Base-by-base conservation (phyloP, 2,888 invertebrate species). In the Sclerodermus sp. region DNA sequence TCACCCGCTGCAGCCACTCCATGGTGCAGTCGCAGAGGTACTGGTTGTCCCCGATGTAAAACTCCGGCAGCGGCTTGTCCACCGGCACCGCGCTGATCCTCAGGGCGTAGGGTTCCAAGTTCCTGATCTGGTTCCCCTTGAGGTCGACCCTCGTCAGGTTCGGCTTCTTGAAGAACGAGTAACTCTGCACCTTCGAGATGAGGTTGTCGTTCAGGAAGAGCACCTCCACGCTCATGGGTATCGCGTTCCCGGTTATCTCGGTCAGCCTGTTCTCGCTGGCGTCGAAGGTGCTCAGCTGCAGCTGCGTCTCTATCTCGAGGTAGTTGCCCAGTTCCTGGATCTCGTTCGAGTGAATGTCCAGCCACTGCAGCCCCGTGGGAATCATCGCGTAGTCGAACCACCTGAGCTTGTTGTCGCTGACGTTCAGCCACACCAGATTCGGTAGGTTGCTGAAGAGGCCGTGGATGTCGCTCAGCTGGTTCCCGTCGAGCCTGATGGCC, bases 11-110 rank as follows among this genome's bases (percentile, higher is more conserved):
- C 62, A 93, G 78, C 93, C 93, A 94, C 74, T 91, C 91, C 91
- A 93, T 91, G 53, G 90, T 89, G 74, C 93, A 93, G 78, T 92
- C 91, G 79, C 94, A 94, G 68, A 89, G 85, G 72, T 91, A 87
- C 48, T 92, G 91, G 79, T 94, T 94, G 58, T 88, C 88, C 42
- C 90, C 91, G 56, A 93, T 87, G 74, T 88, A 88, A 77, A 93
- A 91, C 78, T 91, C 89, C 5, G 91, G 90, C 51, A 90, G 82
- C 17, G 85, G 82, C 76, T 86, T 87, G 53, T 87, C 87, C 56
- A 84, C 81, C 30, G 89, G 88, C 42, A 90, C 88, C 17, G 88
- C 85, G 51, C 88, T 89, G 79, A 90, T 89, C 64, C 90, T 82
- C 58, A 90, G 76, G 8, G 89, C 88, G 74, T 89, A 89, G 5